These are phyloP conservation scores for Sebastiscus tertius DNA, from an alignment of 2,797 vertebrate species.

Conservation along the genomic window DNA sequence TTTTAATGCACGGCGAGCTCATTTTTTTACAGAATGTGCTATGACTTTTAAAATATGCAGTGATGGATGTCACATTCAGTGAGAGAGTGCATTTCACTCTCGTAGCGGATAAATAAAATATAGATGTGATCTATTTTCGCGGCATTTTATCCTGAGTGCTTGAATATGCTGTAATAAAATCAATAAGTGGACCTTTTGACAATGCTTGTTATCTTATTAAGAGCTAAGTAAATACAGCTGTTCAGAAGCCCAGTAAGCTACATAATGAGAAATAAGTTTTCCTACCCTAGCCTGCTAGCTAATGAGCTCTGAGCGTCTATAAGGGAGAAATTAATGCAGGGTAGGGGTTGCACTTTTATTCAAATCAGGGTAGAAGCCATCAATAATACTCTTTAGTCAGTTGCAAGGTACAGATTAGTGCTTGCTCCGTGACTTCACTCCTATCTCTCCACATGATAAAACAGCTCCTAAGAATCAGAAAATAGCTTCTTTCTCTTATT, in stretches of 20 bases:
- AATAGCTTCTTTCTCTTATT: constrained; percentile 70
- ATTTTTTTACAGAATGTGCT: constrained; percentile 52
- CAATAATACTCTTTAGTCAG: constrained; percentile 71
- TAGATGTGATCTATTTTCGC: constrained; percentile 55
- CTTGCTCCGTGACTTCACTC: constrained; percentile 55
- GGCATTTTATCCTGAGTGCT: constrained; percentile 49
- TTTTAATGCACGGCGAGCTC: constrained; percentile 54
- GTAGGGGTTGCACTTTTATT: constrained; percentile 50
- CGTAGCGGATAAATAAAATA: constrained; percentile 63
- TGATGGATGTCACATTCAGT: constrained; percentile 69
- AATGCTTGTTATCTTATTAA: constrained; percentile 70
- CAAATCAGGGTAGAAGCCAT: constrained; percentile 67
- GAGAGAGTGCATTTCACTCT: constrained; percentile 47
- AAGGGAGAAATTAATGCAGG: constrained; percentile 36
- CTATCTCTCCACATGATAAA: constrained; percentile 63
- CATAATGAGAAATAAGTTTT: constrained; percentile 66
- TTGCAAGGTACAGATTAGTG: constrained; percentile 70
- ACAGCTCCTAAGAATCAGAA: constrained; percentile 67
- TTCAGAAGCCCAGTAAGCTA: constrained; percentile 56
- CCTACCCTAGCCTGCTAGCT: constrained; percentile 41
- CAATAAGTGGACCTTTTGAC: constrained; percentile 70
- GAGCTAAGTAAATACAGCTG: constrained; percentile 66
- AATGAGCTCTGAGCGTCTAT: constrained; percentile 69
- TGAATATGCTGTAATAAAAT: constrained; percentile 63
- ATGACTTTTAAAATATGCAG: constrained; percentile 71